Base-by-base conservation (phyloP, 2,113 vertebrate species). In the Poeciliopsis retropinna region DNA sequence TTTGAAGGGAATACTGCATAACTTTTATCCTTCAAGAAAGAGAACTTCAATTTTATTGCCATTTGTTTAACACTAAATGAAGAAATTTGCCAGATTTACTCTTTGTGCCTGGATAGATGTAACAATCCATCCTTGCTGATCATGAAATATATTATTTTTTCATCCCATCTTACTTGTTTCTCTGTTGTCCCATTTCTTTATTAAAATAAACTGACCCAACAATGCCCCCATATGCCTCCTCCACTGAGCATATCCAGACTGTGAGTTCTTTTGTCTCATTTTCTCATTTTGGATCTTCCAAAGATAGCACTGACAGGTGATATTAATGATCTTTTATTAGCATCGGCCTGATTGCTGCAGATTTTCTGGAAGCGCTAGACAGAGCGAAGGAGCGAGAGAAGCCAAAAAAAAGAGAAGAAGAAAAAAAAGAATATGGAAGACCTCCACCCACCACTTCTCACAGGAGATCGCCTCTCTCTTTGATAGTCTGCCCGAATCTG, bases 251-350 rank as follows among this genome's bases (percentile, higher is more conserved):
- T 72, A 81, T 88, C 70, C 82, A 87, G 84, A 89, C 85, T 77
- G 64, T n/a, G 76, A 82, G 80, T 77, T 74, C 81, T 89, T 90
- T 91, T 66, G 71, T 88, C 87, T 92, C 82, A 74, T 82, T 87
- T 87, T 89, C 86, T 90, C 85, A 29, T 89, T 92, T 91, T 88
- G 88, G 90, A 90, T 75, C 83, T 93, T 94, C 91, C 87, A 92
- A 92, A 94, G 90, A 93, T 93, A 93, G 91, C 82, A 30, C 88
- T 92, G 93, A 93, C 92, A 93, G 91, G 90, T 92, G 84, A 93
- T 91, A 92, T 94, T 93, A 94, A 94, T 93, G 87, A 82, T 79
- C 84, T 92, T 94, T 94, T 94, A 93, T 95, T 93, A 94, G 79
- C 84, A 86, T 88, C 78, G 15, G 83, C 80, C 88, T 89, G 86